Evolutionary conservation across 2,113 vertebrate genomes (phyloP).

Genomic region (Ammodytes dubius): DNA sequence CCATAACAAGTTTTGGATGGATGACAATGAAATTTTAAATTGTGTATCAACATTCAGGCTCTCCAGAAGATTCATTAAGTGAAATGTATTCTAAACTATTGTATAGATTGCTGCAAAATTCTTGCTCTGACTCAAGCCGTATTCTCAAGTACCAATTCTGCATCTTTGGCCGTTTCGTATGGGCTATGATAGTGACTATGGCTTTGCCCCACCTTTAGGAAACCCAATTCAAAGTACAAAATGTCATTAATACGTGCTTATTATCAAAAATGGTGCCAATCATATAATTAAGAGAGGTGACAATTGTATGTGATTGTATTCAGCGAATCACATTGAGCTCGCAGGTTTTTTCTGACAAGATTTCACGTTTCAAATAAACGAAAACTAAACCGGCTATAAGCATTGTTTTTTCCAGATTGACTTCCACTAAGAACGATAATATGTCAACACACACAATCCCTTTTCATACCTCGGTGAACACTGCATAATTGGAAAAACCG

Average conservation of each 20-base stretch:
- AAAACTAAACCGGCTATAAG: background rate
- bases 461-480: constrained; percentile 42
- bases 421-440: constrained; percentile 29
- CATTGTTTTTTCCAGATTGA: background rate
- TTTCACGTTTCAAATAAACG: constrained; percentile 1
- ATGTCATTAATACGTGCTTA: too few species aligned
- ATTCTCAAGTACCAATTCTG: background rate
- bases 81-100: background rate
- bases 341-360: background rate
- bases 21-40: too few species aligned
- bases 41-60: background rate
- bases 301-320: background rate
- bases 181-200: background rate
- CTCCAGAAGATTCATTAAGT: background rate
- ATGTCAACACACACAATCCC: constrained; percentile 15
- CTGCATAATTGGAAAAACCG: constrained; percentile 55
- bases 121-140: background rate
- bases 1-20: too few species aligned
- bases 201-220: too few species aligned
- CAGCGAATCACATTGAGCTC: background rate
- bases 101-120: too few species aligned
- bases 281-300: background rate
- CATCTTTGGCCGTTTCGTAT: background rate
- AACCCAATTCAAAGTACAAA: background rate
- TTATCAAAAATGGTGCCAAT: background rate